Base-by-base conservation (phyloP, 2,797 vertebrate genomes). In the Heterohyrax brucei region DNA sequence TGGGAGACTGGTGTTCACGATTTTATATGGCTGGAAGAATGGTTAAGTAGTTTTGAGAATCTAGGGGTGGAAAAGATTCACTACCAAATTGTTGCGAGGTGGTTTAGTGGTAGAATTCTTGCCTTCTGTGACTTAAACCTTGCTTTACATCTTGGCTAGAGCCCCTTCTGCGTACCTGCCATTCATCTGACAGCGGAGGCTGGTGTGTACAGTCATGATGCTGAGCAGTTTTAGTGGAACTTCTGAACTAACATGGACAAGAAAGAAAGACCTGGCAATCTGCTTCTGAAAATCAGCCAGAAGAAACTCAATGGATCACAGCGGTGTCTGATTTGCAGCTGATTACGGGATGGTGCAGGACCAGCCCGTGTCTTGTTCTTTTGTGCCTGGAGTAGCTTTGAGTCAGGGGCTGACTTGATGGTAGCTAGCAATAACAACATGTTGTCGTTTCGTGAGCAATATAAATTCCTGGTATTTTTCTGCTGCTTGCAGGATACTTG, bases 21-120 rank as follows among this genome's bases (percentile, higher is more conserved):
- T 93, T 89, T 82, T 46, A 50, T 89, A 50, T 86, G 68, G 9
- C 44, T 77, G 53, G 33, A 82, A 68, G 50, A 76, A 59, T 59
- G 48, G 16, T 66, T 81, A 33, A 18, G 7, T 62, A 21, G 64
- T 68, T 64, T 76, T 81, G 76, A 83, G 89, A 78, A 83, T 72
- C 24, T 33, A 0, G 46, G 50, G 24, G 48, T 39, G 39, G 24
- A 53, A 56, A 62, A 18, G 33, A 22, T 66, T 90, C n/a, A 9
- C 24, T 53, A 13, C 13, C 10, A 64, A 73, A 73, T 44, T 73
- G 19, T 44, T 22, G 33, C 39, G 70, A 33, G 21, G n/a, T 72
- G 16, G 18, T 72, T 72, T 14, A 33, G 18, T 7, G 30, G n/a
- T 72, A 19, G 70, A 22, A n/a, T 73, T 8, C 70, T 73, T 3